Evolutionary conservation across 2,113 vertebrate species (phyloP).

Genomic region (Hemibates koningsi): DNA sequence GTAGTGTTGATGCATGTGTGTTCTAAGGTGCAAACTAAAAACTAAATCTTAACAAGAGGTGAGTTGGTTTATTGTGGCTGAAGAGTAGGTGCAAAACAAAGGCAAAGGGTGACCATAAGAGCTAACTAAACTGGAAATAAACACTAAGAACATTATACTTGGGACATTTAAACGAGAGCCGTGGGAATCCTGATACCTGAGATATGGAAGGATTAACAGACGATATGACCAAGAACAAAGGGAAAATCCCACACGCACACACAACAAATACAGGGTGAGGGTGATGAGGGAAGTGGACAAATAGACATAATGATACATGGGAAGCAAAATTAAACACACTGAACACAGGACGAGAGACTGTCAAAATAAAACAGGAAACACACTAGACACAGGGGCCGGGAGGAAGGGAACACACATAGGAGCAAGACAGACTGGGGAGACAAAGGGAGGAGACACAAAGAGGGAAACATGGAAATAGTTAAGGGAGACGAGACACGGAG

Average conservation of each 20-base stretch:
- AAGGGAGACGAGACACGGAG: neutral
- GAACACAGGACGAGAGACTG: neutral
- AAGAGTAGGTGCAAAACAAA: neutral
- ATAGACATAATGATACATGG: neutral
- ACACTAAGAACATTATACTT: neutral
- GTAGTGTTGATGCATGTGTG: no score
- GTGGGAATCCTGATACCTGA: neutral
- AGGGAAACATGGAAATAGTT: neutral
- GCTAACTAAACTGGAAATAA: neutral
- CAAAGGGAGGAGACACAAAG: neutral
- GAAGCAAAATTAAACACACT: neutral
- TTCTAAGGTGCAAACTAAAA: no score
- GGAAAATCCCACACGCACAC: neutral
- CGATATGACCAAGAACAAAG: neutral
- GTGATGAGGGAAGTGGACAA: neutral
- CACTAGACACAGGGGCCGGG: neutral
- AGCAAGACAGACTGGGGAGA: neutral
- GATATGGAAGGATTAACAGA: neutral
- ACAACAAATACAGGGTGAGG: neutral
- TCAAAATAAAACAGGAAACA: neutral
- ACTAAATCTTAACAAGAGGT: neutral
- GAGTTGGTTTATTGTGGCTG: neutral
- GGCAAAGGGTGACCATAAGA: neutral
- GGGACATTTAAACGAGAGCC: neutral
- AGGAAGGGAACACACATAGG: neutral